Evolutionary conservation across 2,113 vertebrate genomes (phyloP).

Genomic region (Oncorhynchus masou): DNA sequence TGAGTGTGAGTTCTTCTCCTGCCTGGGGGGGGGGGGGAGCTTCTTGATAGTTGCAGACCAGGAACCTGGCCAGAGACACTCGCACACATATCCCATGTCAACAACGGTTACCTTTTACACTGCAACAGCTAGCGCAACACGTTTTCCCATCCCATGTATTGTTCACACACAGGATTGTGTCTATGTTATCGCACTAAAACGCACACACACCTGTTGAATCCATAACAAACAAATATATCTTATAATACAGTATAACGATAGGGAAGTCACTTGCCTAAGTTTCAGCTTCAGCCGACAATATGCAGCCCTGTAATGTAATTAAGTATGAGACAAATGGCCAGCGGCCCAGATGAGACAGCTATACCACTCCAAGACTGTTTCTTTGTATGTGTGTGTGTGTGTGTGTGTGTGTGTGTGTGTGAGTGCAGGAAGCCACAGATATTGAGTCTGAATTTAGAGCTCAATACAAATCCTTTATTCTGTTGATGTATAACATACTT

Average conservation of each 20-base stretch:
- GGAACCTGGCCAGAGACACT: too few species aligned
- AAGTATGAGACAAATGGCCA: neutral
- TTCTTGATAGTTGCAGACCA: too few species aligned
- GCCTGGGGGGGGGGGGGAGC: too few species aligned
- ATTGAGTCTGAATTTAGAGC: neutral
- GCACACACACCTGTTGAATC: neutral
- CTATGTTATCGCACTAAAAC: neutral
- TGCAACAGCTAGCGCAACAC: too few species aligned
- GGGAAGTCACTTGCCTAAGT: too few species aligned
- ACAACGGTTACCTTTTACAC: too few species aligned
- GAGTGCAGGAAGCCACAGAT: neutral
- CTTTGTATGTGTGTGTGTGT: neutral
- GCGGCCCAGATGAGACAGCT: neutral
- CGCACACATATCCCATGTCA: too few species aligned
- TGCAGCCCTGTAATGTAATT: neutral
- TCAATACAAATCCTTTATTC: too few species aligned
- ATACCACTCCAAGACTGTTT: neutral
- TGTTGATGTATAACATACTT: too few species aligned
- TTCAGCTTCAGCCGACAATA: neutral
- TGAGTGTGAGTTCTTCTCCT: too few species aligned
- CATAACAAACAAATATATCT: neutral
- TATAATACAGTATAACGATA: neutral
- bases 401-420: neutral
- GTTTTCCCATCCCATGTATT: too few species aligned
- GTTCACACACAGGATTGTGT: too few species aligned